Conservation (phyloP, 1,140 invertebrate genomes). For the Gryllus bimaculatus region DNA sequence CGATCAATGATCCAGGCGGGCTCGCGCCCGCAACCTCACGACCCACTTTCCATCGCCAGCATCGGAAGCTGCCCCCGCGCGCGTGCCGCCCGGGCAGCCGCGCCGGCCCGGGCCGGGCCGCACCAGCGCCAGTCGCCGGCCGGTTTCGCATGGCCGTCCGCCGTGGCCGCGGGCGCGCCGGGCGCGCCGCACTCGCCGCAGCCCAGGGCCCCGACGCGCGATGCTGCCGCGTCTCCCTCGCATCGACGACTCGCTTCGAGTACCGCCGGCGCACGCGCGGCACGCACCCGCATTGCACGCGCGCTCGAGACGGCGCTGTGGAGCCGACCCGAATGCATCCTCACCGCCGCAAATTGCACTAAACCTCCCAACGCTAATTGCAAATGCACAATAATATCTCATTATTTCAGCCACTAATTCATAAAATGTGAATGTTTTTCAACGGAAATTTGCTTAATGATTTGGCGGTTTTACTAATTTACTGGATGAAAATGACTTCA, state of each 20-base stretch:
- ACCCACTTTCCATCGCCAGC: slow-evolving; percentile 2
- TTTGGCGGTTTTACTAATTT: too few relatives aligned
- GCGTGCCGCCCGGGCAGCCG: too few relatives aligned
- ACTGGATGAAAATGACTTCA: too few relatives aligned
- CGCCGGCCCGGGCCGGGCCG: too few relatives aligned
- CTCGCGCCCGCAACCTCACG: neutral
- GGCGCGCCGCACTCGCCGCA: too few relatives aligned
- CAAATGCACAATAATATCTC: too few relatives aligned
- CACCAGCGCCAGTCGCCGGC: neutral
- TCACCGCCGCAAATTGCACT: neutral
- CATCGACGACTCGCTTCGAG: neutral
- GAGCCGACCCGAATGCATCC: neutral
- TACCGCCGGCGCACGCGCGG: neutral
- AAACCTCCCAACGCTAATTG: too few relatives aligned
- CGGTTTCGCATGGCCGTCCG: neutral
- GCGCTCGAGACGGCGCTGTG: neutral
- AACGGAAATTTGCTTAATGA: too few relatives aligned
- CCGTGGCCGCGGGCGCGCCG: neutral
- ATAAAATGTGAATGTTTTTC: too few relatives aligned
- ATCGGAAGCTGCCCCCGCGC: too few relatives aligned
- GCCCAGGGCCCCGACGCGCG: too few relatives aligned
- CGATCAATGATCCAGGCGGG: neutral
- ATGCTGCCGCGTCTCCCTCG: neutral
- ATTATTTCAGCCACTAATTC: too few relatives aligned
- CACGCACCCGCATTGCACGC: neutral